These are phyloP conservation scores for Aythya fuligula DNA, from an alignment of 2,797 vertebrate species.

Conservation along the genomic window DNA sequence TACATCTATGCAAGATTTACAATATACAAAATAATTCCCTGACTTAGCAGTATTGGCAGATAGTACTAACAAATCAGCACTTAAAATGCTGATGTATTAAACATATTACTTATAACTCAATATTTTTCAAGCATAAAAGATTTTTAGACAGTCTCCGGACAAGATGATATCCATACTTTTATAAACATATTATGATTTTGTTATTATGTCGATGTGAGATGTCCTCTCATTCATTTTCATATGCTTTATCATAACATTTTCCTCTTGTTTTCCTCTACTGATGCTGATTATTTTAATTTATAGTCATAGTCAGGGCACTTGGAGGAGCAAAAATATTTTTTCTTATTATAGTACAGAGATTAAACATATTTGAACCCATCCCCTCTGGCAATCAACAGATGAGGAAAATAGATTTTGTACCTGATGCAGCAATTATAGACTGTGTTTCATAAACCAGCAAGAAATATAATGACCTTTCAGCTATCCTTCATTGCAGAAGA, in stretches of 20 bases:
- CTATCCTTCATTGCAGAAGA: slow-evolving; percentile 55
- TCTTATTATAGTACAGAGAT: slow-evolving; percentile 52
- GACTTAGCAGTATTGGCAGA: neutral
- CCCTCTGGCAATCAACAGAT: slow-evolving; percentile 11
- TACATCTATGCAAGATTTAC: neutral
- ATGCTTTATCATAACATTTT: slow-evolving; percentile 71
- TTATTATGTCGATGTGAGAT: slow-evolving; percentile 53
- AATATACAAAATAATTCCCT: neutral
- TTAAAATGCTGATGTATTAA: slow-evolving; percentile 32
- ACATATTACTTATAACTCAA: neutral
- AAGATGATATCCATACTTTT: slow-evolving; percentile 47
- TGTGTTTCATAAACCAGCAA: slow-evolving; percentile 70
- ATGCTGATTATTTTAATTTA: slow-evolving; percentile 80
- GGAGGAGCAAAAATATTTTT: slow-evolving; percentile 58
- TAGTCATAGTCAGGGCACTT: slow-evolving; percentile 68
- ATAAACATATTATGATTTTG: slow-evolving; percentile 64
- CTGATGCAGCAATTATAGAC: slow-evolving; percentile 62
- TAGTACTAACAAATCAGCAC: neutral
- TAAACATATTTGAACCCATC: slow-evolving; percentile 50
- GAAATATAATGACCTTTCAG: slow-evolving; percentile 64
- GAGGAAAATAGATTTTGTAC: slow-evolving; percentile 73
- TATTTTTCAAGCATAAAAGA: slow-evolving; percentile 16
- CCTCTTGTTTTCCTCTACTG: slow-evolving; percentile 72
- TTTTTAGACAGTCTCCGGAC: slow-evolving; percentile 27
- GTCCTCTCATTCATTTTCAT: slow-evolving; percentile 55